Evolutionary conservation across 2,888 invertebrate genomes (phyloP), one percentile per base, ranked within the genome.

Genomic region (Drosophila putrida): DNA sequence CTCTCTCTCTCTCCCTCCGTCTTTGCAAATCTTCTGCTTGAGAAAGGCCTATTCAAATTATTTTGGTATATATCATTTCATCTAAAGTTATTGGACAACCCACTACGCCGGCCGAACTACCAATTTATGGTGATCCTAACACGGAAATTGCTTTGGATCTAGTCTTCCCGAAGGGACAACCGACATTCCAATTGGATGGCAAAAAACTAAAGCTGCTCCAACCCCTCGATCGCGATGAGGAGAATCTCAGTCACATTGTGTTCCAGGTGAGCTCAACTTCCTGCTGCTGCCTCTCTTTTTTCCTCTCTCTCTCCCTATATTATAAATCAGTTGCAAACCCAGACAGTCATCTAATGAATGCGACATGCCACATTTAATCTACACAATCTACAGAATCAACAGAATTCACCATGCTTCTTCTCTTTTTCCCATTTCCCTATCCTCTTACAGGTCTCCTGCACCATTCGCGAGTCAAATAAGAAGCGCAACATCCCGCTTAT

Each of bases 401-500:
- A 38, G 57, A 55, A 54, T 59, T 64, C 57, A 36, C 53, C 33
- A 54, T 43, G 59, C 60, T 47, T 61, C 36, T 53, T 43, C 47
- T 35, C 28, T 31, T 39, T 31, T 41, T 31, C 8, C 20, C 28
- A 53, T 54, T 61, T 58, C n/a, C 44, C 38, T 25, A 63, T 66
- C 31, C 60, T 65, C 94, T 94, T 66, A 25, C 94, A 97, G 97
- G 93, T 97, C 92, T 95, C 96, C 76, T 97, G 97, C 92, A 96
- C 96, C 77, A 95, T 97, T 83, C 95, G 95, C 93, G 94, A 95
- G 54, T 96, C 96, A 46, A 95, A 95, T 92, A 96, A 96, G 91
- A 95, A 96, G 91, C 94, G 96, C 77, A 96, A 96, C 72, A 96
- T 97, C 92, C 97, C 97, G 62, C 95, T 97, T 82, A 97, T 97